Base-by-base conservation (phyloP, 2,888 invertebrate species). In the Girardia tigrina region DNA sequence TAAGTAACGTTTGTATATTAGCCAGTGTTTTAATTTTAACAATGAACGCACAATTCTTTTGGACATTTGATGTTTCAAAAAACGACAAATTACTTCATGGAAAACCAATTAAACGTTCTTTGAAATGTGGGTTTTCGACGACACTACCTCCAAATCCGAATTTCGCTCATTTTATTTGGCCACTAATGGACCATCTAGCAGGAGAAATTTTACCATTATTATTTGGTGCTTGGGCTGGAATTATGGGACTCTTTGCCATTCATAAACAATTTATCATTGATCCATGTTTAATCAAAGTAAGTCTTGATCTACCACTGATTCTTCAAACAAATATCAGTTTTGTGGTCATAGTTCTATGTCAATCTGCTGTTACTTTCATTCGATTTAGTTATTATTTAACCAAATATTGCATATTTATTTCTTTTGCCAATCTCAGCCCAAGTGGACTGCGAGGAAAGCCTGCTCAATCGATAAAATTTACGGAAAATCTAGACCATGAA, bases 11-110 rank as follows among this genome's bases (percentile, higher is more conserved):
- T 27, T 75, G 28, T 29, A 75, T 75, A 8, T 70, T 75, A n/a
- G 29, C 71, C 1, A 28, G 28, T 23, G 71, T 70, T 27, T 29
- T 71, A 69, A 70, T 70, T 26, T 23, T 71, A 26, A 70, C 71
- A 26, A 70, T 75, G 20, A 75, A 75, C 28, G 29, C 70, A 4
- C 75, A 75, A 70, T 75, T 71, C 71, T 75, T 75, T 70, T 75
- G 75, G 75, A 75, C 75, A 1, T 75, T 75, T 75, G 75, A 75
- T 27, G 75, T 75, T 6, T 20, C 71, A 8, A 71, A 29, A 70
- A 70, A 75, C 23, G 75, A 75, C 23, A 70, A 71, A 26, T 6
- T 28, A 29, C 28, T 75, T 1, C 75, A 76, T 28, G 75, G 74
- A 16, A 75, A 73, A 28, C 27, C 29, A 23, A 73, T 76, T 23